These are phyloP conservation scores for Isurus oxyrinchus DNA, from an alignment of 2,113 vertebrate genomes.

Conservation along the genomic window DNA sequence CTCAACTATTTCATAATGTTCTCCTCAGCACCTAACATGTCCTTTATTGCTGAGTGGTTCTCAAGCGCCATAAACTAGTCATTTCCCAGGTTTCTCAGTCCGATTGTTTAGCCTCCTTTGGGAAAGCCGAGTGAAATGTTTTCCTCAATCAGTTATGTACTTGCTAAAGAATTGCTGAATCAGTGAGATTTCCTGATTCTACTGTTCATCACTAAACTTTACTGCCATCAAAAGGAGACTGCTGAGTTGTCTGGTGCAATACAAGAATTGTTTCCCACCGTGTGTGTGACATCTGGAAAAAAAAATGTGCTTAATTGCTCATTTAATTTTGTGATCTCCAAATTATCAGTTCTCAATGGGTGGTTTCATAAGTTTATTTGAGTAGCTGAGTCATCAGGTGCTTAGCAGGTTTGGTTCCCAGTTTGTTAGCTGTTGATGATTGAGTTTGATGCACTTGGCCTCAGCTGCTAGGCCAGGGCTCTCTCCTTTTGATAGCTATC, in stretches of 20 bases:
- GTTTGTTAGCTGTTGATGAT: not conserved
- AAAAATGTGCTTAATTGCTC: not conserved
- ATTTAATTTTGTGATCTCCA: not conserved
- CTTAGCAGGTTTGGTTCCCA: not conserved
- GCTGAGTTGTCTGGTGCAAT: not conserved
- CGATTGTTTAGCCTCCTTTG: not conserved
- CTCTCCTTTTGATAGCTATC: not conserved
- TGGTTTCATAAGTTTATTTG: not conserved
- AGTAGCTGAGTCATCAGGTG: not conserved
- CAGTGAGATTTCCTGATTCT: not conserved
- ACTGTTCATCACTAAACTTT: not conserved
- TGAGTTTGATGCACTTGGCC: not conserved
- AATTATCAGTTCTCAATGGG: not conserved
- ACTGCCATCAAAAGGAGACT: not conserved
- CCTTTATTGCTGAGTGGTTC: not conserved
- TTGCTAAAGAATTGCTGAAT: not conserved
- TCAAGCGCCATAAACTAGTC: not conserved
- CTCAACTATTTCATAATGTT: not conserved
- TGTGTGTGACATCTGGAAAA: not conserved
- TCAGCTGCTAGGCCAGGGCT: not conserved
- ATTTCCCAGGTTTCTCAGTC: not conserved
- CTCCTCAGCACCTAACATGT: no score
- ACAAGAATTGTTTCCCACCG: not conserved
- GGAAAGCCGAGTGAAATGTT: not conserved
- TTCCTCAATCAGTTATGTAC: not conserved